Base-by-base conservation (phyloP, 2,797 vertebrate genomes). In the Tinamus major region DNA sequence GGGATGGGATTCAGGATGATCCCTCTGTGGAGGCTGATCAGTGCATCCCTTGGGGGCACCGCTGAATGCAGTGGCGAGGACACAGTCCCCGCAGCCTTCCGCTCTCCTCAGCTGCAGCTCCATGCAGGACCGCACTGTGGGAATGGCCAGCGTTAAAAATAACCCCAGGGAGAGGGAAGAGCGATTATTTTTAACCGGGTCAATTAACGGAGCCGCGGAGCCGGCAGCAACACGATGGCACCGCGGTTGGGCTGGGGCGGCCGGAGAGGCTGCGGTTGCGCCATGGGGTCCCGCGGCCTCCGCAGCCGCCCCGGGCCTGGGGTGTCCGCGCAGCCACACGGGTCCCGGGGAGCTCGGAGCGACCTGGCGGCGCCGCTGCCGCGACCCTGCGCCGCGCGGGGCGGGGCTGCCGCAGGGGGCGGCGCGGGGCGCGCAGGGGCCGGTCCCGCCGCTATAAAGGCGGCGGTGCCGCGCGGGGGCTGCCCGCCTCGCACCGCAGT, bases 371-470 rank as follows among this genome's bases (percentile, higher is more conserved):
- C 41, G 41, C 41, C 14, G 44, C 44, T 18, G 44, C 44, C 41
- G 41, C 41, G 41, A 42, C 41, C 41, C 41, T 42, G 10, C 41
- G 41, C 41, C 41, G 41, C 10, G 41, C 41, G 41, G 14, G 41
- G 41, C 41, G 41, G 41, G 41, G 41, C 41, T 42, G 41, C 41
- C 41, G 41, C 41, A 42, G 42, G 35, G 42, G 77, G 31, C 53
- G 62, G 88, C 75, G 84, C 80, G 78, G 81, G 59, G 84, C 70
- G 71, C 59, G 59, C 77, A 13, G 77, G 51, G 41, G 87, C 61
- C 55, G 51, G 14, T 42, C 35, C 46, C 9, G 41, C 64, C 27
- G 49, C 51, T 85, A 95, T 90, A 95, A 95, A 69, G 19, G 42
- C 42, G 42, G 42, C 39, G 39, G 39, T 41, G 39, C 39, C 39